Evolutionary conservation across 1,140 invertebrate species (phyloP), one percentile per base, ranked within the genome.

Genomic region (Oryzaephilus surinamensis): DNA sequence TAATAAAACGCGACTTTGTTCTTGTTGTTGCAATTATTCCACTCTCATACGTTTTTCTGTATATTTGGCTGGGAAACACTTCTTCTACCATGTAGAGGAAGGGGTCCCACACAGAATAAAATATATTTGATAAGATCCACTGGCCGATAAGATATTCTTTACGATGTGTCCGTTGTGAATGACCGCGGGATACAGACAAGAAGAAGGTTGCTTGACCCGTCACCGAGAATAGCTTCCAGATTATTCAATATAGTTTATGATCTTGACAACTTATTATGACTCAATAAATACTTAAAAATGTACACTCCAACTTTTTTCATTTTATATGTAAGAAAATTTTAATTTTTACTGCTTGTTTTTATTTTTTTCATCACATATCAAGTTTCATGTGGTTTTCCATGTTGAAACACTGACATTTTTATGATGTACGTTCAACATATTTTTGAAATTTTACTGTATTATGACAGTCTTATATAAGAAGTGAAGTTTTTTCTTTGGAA

Each of bases 241-340:
- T 45, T 48, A 51, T 43, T 43, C 44, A 44, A 45, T 38, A 46
- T 49, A 49, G 33, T 49, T 49, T 52, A 52, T 46, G 46, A 46
- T 49, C 43, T 44, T 49, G 50, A 49, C 46, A 49, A 52, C 36
- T 44, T 52, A 52, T 52, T 52, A 52, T 51, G 49, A 51, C 49
- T 51, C 49, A 46, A 51, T 51, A 52, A 52, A 52, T 52, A 52
- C 42, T 40, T 43, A 39, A 49, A 52, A 52, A 52, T 52, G 38
- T 52, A 38, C 46, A 44, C 38, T 51, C 41, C 38, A 36, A 20
- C 45, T 33, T 48, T 47, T n/a, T n/a, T n/a, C n/a, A n/a, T n/a
- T n/a, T n/a, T n/a, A n/a, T 42, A 51, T 45, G 39, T 48, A 45
- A 32, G 46, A 38, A 38, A 48, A 51, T 51, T 51, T 51, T 44